Evolutionary conservation across 35 echinoderm and acorn worm species (phyloP).

Genomic region (Holothuria glaberrima): DNA sequence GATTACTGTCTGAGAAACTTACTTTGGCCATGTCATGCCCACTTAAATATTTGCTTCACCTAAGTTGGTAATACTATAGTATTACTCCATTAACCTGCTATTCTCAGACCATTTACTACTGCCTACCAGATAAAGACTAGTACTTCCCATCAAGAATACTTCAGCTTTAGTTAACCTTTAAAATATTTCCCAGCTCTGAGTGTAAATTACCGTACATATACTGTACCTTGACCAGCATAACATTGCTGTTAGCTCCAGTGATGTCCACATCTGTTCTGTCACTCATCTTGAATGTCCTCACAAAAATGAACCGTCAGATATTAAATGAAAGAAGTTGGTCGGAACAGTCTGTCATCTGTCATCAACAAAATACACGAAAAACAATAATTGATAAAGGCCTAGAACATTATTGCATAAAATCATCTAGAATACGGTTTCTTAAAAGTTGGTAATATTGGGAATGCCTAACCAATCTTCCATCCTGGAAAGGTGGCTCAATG

Average conservation of each 20-base stretch:
- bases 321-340: no score
- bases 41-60: background rate
- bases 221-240: constrained; percentile 34
- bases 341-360: no score
- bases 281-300: background rate
- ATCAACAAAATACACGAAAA: no score
- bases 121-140: background rate
- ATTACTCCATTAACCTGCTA: background rate
- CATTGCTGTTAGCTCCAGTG: constrained; percentile 3
- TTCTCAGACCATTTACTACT: background rate
- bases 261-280: constrained; percentile 6
- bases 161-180: background rate
- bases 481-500: no score
- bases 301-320: no score
- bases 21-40: no score
- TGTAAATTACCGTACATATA: background rate
- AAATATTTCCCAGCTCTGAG: background rate
- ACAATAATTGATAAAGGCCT: no score
- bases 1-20: no score
- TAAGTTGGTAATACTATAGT: background rate
- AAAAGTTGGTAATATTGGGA: no score
- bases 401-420: no score
- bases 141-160: background rate
- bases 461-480: no score
- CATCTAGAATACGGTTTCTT: no score